phyloP scores from a whole-genome alignment of 1,140 invertebrate species.

The Camponotus pennsylvanicus region DNA sequence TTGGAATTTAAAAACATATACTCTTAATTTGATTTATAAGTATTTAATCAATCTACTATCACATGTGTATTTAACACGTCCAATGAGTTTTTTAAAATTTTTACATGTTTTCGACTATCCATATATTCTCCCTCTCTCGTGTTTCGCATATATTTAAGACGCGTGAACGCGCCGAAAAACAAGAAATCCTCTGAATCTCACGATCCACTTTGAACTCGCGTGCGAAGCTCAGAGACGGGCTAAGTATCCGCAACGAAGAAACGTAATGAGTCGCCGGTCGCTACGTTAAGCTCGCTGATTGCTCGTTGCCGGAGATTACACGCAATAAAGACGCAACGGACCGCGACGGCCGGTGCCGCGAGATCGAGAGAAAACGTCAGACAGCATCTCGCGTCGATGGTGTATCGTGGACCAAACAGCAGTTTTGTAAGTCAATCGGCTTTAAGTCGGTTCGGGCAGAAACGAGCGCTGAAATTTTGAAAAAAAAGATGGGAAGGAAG shows the following conservation, averaged over 20 bases:
- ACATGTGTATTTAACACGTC: neutral
- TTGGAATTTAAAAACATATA: neutral
- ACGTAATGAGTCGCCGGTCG: slow-evolving; percentile 58
- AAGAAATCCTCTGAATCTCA: slow-evolving; percentile 26
- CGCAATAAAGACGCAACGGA: slow-evolving; percentile 35
- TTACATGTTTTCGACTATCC: slow-evolving; percentile 2
- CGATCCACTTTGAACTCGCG: slow-evolving; percentile 39
- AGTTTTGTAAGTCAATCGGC: slow-evolving; percentile 67
- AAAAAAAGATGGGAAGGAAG: slow-evolving; percentile 5
- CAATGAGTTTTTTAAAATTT: neutral
- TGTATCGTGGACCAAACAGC: slow-evolving; percentile 1
- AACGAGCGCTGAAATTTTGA: neutral
- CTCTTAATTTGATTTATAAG: too few species aligned
- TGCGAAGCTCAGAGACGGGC: slow-evolving; percentile 21
- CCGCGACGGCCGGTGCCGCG: slow-evolving; percentile 7
- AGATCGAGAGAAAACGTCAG: neutral
- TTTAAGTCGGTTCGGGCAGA: slow-evolving; percentile 5
- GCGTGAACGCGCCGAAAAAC: slow-evolving; percentile 27
- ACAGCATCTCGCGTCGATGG: neutral
- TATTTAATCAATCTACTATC: neutral
- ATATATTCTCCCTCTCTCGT: neutral
- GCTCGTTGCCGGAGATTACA: slow-evolving; percentile 58
- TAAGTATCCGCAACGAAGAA: slow-evolving; percentile 50
- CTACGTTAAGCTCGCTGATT: slow-evolving; percentile 61
- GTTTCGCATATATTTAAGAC: slow-evolving; percentile 28